Evolutionary conservation across 2,888 invertebrate genomes (phyloP).

Genomic region (Tineola bisselliella): DNA sequence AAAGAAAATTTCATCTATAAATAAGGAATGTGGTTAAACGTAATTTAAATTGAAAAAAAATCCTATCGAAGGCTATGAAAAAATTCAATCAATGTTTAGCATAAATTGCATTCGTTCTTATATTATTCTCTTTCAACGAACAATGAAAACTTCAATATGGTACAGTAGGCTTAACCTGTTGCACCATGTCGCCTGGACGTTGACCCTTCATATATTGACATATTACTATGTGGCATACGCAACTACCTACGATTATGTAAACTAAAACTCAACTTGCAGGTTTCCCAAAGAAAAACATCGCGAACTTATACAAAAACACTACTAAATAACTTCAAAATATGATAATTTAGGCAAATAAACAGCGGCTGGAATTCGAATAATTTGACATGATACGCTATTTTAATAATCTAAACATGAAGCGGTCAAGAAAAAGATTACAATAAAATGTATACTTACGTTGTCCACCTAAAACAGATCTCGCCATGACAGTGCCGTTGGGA

Average conservation of each 20-base stretch:
- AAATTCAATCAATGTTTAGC: not conserved
- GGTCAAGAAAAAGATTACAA: not conserved
- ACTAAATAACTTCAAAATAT: not conserved
- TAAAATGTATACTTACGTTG: conserved; percentile 66
- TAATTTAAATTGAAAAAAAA: no score
- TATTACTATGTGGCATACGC: conserved; percentile 47
- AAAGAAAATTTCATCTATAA: no score
- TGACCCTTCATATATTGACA: conserved; percentile 67
- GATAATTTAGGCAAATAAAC: not conserved
- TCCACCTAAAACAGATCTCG: conserved; percentile 66
- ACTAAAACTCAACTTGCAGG: not conserved
- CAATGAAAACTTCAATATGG: conserved; percentile 28
- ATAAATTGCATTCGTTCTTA: not conserved
- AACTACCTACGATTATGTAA: not conserved
- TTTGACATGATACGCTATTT: not conserved
- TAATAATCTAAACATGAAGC: not conserved
- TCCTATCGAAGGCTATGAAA: not conserved
- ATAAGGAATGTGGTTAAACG: no score
- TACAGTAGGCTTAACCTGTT: conserved; percentile 47
- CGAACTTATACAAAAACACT: not conserved
- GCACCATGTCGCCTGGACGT: conserved; percentile 41
- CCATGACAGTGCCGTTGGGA: conserved; percentile 72
- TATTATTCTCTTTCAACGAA: not conserved
- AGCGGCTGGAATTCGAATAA: not conserved
- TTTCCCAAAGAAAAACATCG: not conserved